These are phyloP conservation scores for Helostoma temminkii DNA, from an alignment of 2,797 vertebrate species.

Conservation along the genomic window DNA sequence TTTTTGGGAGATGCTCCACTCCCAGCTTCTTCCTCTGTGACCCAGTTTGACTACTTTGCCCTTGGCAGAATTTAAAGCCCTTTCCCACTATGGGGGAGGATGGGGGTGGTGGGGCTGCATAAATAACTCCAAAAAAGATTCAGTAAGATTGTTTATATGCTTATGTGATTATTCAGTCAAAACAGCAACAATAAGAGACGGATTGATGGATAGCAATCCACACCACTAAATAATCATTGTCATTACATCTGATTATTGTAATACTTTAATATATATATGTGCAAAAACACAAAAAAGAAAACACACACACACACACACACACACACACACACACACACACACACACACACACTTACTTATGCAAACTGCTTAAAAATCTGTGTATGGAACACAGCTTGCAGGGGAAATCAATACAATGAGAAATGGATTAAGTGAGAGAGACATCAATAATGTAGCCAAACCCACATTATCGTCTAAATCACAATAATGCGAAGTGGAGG, in stretches of 20 bases:
- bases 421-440: slow-evolving; percentile 40
- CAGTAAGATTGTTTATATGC: slow-evolving; percentile 31
- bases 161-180: slow-evolving; percentile 21
- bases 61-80: slow-evolving; percentile 61
- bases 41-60: slow-evolving; percentile 77
- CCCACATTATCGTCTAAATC: slow-evolving; percentile 9
- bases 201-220: slow-evolving; percentile 13
- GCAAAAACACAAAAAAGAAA: slow-evolving; percentile 10
- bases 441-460: slow-evolving; percentile 22
- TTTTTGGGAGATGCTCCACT: slow-evolving; percentile 57
- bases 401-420: slow-evolving; percentile 26
- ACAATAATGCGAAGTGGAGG: slow-evolving; percentile 39
- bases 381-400: slow-evolving; percentile 4
- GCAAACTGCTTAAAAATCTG: slow-evolving; percentile 26
- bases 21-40: slow-evolving; percentile 65
- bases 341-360: slow-evolving; percentile 13
- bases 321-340: slow-evolving; percentile 1
- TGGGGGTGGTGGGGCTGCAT: slow-evolving; percentile 22
- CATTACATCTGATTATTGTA: slow-evolving; percentile 30
- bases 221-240: slow-evolving; percentile 30
- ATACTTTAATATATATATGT: slow-evolving; percentile 36
- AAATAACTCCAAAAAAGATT: slow-evolving; percentile 48
- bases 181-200: slow-evolving; percentile 11
- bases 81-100: slow-evolving; percentile 38
- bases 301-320: slow-evolving; percentile 5